Conservation (phyloP, 2,113 vertebrate species). For the Cryptotis parvus region DNA sequence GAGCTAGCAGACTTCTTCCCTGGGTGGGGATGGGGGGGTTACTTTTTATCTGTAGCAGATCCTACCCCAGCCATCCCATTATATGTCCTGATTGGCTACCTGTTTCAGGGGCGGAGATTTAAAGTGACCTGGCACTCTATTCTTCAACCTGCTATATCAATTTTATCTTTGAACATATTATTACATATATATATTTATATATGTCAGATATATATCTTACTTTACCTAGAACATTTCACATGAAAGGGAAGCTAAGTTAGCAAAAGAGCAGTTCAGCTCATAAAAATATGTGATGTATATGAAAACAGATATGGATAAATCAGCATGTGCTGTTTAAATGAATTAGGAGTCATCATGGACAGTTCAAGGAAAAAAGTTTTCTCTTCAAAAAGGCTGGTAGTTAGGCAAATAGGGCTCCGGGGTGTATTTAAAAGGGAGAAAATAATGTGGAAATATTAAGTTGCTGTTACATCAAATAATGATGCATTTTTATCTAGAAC, state of each 20-base stretch:
- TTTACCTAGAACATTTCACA: conserved; percentile 65
- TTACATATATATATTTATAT: no score
- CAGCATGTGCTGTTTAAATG: conserved; percentile 69
- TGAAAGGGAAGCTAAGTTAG: conserved; percentile 66
- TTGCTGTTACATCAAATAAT: conserved; percentile 73
- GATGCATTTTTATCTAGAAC: conserved; percentile 59
- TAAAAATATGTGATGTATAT: conserved; percentile 68
- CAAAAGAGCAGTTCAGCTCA: conserved; percentile 60
- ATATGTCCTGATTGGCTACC: no score
- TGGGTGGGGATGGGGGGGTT: no score
- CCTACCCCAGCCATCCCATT: no score
- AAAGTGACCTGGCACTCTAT: no score
- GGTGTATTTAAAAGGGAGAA: conserved; percentile 60
- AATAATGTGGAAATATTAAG: conserved; percentile 75
- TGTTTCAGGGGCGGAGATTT: no score
- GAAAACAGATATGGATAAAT: conserved; percentile 75
- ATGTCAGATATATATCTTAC: no score
- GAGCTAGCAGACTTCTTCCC: no score
- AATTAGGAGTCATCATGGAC: conserved; percentile 64
- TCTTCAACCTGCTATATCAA: no score
- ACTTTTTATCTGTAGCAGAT: no score
- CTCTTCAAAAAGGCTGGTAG: conserved; percentile 51
- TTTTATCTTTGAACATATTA: conserved; percentile 38
- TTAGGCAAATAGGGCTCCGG: conserved; percentile 67
- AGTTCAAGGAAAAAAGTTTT: conserved; percentile 43